phyloP scores from a whole-genome alignment of 2,113 vertebrate genomes.

The Nematolebias whitei region DNA sequence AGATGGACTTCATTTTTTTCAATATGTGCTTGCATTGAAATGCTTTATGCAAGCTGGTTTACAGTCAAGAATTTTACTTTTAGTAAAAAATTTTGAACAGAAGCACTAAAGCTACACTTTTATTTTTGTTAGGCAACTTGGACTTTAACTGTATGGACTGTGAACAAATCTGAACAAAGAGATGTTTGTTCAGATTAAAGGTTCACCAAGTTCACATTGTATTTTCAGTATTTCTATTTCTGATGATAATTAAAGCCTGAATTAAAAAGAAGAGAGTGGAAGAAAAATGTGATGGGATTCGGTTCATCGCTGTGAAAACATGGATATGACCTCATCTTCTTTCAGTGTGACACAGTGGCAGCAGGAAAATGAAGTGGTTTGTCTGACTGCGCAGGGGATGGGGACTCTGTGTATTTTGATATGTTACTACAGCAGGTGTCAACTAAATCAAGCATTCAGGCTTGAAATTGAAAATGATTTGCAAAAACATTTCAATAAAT shows the following conservation, averaged over 20 bases:
- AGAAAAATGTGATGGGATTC: too few relatives aligned
- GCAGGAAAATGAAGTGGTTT: not conserved
- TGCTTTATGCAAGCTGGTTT: not conserved
- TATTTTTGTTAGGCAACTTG: slow-evolving; percentile 11
- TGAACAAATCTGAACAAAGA: slow-evolving; percentile 48
- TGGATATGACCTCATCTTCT: slow-evolving; percentile 23
- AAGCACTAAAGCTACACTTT: slow-evolving; percentile 54
- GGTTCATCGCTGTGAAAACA: not conserved
- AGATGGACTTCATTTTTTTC: slow-evolving; percentile 1
- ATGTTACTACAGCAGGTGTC: not conserved
- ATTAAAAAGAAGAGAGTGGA: too few relatives aligned
- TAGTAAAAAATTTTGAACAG: slow-evolving; percentile 22
- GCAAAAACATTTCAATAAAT: too few relatives aligned
- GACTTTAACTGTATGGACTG: slow-evolving; percentile 42
- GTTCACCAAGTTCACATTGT: slow-evolving; percentile 55
- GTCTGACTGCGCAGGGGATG: not conserved
- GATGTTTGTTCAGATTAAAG: too few relatives aligned
- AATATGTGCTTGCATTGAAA: slow-evolving; percentile 17
- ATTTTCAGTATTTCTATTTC: slow-evolving; percentile 14
- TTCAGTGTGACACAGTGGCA: too few relatives aligned
- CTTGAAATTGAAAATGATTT: too few relatives aligned
- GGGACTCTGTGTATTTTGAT: too few relatives aligned
- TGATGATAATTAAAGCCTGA: not conserved
- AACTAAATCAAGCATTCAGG: not conserved
- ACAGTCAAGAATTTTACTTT: slow-evolving; percentile 27